These are phyloP conservation scores for Macrosoma leucophasiata DNA, from an alignment of 2,888 invertebrate species.

Conservation along the genomic window DNA sequence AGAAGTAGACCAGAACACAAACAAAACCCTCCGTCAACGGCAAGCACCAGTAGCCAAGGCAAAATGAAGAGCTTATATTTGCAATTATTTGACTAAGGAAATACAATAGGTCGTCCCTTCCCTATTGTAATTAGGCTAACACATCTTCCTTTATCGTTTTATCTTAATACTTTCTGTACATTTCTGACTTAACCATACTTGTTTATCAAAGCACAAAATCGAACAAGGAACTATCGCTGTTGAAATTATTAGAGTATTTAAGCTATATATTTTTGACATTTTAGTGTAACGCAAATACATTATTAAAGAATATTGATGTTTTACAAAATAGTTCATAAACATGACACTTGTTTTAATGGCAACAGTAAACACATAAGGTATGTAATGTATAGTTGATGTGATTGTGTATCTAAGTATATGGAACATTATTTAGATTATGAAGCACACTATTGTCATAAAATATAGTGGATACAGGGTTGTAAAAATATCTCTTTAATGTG, in stretches of 20 bases:
- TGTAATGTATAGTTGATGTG: conserved; percentile 23
- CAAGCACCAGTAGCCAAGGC: conserved; percentile 71
- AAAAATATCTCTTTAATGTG: conserved; percentile 71
- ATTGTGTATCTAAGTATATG: conserved; percentile 26
- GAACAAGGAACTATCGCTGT: too few relatives aligned
- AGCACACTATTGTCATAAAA: conserved; percentile 59
- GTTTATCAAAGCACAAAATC: conserved; percentile 22
- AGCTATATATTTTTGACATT: too few relatives aligned
- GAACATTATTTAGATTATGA: conserved; percentile 45
- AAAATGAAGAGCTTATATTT: conserved; percentile 57
- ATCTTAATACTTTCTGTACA: too few relatives aligned
- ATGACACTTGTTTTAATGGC: too few relatives aligned
- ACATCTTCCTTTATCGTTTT: conserved; percentile 8
- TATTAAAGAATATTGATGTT: too few relatives aligned
- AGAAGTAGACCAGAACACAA: conserved; percentile 94
- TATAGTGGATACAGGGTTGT: conserved; percentile 76
- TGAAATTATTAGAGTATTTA: too few relatives aligned
- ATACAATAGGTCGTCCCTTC: conserved; percentile 42
- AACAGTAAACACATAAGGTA: background rate
- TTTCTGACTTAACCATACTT: too few relatives aligned
- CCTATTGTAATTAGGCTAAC: conserved; percentile 30
- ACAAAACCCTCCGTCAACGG: conserved; percentile 81
- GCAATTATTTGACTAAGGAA: conserved; percentile 8
- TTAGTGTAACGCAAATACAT: too few relatives aligned
- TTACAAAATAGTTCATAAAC: too few relatives aligned